Evolutionary conservation across 2,113 vertebrate species (phyloP), one percentile per base, ranked within the genome.

Genomic region (Podilymbus podiceps): DNA sequence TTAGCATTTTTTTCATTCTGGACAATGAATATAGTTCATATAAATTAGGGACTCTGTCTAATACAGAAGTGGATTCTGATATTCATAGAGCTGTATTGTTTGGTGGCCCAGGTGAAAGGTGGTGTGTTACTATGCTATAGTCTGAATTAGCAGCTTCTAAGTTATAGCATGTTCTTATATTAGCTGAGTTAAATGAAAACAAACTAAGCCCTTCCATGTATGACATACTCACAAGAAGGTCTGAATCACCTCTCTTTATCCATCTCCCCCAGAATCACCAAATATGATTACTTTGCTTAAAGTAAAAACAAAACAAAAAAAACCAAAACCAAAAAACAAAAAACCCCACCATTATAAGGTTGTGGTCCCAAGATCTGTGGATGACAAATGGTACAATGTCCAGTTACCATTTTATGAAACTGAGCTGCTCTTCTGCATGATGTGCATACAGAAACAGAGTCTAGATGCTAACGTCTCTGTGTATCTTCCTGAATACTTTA

Each of bases 121-220:
- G 49, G 3, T 53, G 20, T 68, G 9, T 95, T 89, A 40, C 8
- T 82, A 3, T 58, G 21, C 49, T 80, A 7, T 68, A 56, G 15
- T 75, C 74, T 84, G 59, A 91, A 83, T 66, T n/a, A 49, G 33
- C 35, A 73, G 10, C 58, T 97, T 90, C 85, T 28, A 90, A 79
- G 17, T 82, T 80, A 14, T 27, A 71, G 42, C 46, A 5, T 58
- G 28, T 94, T 95, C 31, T 35, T 79, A 22, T 23, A 44, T 82
- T 71, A 68, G 20, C 28, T 82, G 46, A 74, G 58, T 75, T 81
- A 90, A 91, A 67, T 66, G 46, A 71, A 78, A 91, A 31, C 22
- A 67, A 84, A 72, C 42, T 83, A 66, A 71, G 30, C 33, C 31
- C 8, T 53, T 71, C 13, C 8, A 5, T 60, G 17, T 22, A 18